These are phyloP conservation scores for Tapera naevia DNA, from an alignment of 2,797 vertebrate species.

Conservation along the genomic window DNA sequence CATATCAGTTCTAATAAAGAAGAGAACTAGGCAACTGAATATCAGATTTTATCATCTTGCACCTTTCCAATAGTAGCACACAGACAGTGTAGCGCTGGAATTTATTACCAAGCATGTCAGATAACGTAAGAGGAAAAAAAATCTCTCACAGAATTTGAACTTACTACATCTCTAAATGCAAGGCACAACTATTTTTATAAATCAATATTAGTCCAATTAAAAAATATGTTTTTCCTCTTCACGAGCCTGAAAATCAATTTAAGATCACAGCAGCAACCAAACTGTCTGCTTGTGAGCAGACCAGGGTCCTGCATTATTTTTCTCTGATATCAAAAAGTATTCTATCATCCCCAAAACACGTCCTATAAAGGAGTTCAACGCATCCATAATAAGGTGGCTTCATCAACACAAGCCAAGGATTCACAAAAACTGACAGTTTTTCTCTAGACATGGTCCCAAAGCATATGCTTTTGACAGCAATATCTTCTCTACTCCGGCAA, in stretches of 20 bases:
- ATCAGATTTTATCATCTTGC: not conserved
- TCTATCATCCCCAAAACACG: not conserved
- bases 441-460: not conserved
- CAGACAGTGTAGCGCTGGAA: not conserved
- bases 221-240: not conserved
- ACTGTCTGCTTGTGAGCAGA: not conserved
- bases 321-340: not conserved
- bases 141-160: not conserved
- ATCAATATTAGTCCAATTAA: not conserved
- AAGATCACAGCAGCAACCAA: not conserved
- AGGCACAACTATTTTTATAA: not conserved
- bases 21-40: not conserved
- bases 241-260: not conserved
- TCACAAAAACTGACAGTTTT: not conserved
- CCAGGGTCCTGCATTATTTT: not conserved
- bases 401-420: not conserved
- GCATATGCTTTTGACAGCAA: slow-evolving; percentile 10
- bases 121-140: not conserved
- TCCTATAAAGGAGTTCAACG: not conserved
- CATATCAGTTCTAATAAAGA: not conserved
- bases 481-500: not conserved
- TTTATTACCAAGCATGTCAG: not conserved
- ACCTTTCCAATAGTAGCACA: not conserved
- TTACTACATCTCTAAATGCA: not conserved
- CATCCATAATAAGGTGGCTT: not conserved